Evolutionary conservation across 2,888 invertebrate species (phyloP).

Genomic region (Celastrina argiolus): DNA sequence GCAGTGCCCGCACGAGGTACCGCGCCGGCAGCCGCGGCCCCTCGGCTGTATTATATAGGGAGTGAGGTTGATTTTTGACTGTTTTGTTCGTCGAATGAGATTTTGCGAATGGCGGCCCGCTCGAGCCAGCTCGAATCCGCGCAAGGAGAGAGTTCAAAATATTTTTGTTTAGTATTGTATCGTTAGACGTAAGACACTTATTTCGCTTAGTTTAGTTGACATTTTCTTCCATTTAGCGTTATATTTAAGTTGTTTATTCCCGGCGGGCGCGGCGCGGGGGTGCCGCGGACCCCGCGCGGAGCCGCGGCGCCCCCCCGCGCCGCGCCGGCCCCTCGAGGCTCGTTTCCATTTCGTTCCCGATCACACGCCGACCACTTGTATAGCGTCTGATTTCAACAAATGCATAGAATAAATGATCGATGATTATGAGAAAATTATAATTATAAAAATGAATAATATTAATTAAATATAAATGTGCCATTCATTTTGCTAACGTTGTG

Average conservation of each 20-base stretch:
- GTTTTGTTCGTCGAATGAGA: conserved; percentile 19
- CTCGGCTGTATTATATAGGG: conserved; percentile 58
- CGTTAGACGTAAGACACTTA: conserved; percentile 48
- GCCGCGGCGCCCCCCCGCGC: background rate
- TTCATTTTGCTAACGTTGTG: conserved; percentile 76
- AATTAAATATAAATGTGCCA: conserved; percentile 80
- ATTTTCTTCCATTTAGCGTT: conserved; percentile 69
- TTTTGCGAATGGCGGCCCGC: conserved; percentile 21
- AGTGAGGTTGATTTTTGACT: conserved; percentile 47
- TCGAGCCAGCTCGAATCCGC: conserved; percentile 33
- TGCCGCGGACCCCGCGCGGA: conserved; percentile 31
- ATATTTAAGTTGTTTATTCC: conserved; percentile 68
- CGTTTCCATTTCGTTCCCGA: conserved; percentile 6
- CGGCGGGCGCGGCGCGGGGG: conserved; percentile 38
- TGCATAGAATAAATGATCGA: conserved; percentile 61
- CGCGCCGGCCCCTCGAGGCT: conserved; percentile 16
- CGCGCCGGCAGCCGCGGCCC: conserved; percentile 48
- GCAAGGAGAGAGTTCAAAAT: conserved; percentile 46
- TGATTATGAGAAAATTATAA: conserved; percentile 75
- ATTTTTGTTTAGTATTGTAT: conserved; percentile 53
- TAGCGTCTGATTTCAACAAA: conserved; percentile 42
- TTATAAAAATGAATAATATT: conserved; percentile 78
- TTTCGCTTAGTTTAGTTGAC: conserved; percentile 64
- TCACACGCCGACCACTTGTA: conserved; percentile 18
- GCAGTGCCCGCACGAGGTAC: conserved; percentile 33